Base-by-base conservation (phyloP, 2,797 vertebrate species). In the Chiloscyllium punctatum region DNA sequence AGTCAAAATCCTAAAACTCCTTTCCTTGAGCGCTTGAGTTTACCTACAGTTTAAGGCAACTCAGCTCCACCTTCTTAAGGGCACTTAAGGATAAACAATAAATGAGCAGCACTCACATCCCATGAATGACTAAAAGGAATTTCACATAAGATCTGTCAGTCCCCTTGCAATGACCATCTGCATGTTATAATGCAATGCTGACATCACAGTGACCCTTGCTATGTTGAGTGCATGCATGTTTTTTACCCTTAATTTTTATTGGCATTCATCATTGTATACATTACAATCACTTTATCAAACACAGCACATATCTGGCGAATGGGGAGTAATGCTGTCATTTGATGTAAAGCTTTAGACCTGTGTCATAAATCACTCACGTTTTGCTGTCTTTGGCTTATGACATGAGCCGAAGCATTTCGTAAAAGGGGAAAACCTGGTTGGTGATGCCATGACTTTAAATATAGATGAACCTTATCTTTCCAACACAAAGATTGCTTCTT, bases 281-380 rank as follows among this genome's bases (percentile, higher is more conserved):
- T 23, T 42, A 42, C 37, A 16, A 30, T 21, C 7, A 11, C n/a
- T 37, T 92, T 69, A n/a, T 68, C 90, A 42, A 25, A 42, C n/a
- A 23, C 6, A 62, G 90, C 62, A 92, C 7, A 25, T 6, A 92
- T 62, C 62, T 92, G 90, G 9, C 3, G n/a, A 68, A 66, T 92
- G 90, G 11, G n/a, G 62, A 90, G 37, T 92, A 92, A 92, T 92
- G 16, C 90, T 92, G 62, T 2, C 21, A 68, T 21, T 91, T 62
- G 88, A 91, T 69, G 23, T 92, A 62, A 37, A 68, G 33, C 90
- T 25, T 68, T 68, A 37, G 33, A 8, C 33, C 68, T 62, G 62
- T 69, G 62, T 92, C 90, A 92, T 37, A 92, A 92, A 92, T 62
- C 62, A 92, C 33, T 92, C 62, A 23, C 42, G n/a, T 21, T 69